Evolutionary conservation across 2,888 invertebrate genomes (phyloP).

Genomic region (Exephanes ischioxanthus): DNA sequence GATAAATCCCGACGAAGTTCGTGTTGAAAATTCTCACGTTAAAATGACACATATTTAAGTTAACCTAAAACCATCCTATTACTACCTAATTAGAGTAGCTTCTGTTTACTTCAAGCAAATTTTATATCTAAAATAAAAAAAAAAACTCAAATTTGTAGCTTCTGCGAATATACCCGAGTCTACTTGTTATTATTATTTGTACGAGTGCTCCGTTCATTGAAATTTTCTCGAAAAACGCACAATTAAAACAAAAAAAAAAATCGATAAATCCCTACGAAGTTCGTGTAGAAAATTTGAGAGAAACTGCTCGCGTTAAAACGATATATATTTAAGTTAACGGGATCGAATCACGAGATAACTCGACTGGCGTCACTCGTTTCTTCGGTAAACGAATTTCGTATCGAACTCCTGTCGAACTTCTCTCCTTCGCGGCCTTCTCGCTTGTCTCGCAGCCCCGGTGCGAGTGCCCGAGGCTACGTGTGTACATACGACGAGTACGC

Average conservation of each 20-base stretch:
- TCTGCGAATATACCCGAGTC: too few species aligned
- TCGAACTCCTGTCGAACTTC: constrained; percentile 30
- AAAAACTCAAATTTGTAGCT: too few species aligned
- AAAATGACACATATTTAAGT: not conserved
- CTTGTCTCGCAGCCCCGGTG: not conserved
- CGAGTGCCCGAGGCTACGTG: constrained; percentile 19
- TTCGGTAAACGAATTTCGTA: constrained; percentile 35
- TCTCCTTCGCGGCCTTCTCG: not conserved
- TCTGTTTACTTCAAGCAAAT: too few species aligned
- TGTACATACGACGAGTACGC: not conserved
- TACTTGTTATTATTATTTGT: too few species aligned
- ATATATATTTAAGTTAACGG: not conserved
- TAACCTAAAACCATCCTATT: constrained; percentile 14
- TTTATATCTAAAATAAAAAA: too few species aligned
- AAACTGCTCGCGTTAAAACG: not conserved
- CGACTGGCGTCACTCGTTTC: constrained; percentile 15
- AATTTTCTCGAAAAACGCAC: too few species aligned
- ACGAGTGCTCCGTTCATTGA: too few species aligned
- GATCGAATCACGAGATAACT: constrained; percentile 29
- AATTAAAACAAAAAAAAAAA: too few species aligned
- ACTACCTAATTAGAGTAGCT: not conserved
- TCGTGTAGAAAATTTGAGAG: not conserved
- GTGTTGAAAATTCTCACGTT: not conserved
- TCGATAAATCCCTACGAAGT: not conserved
- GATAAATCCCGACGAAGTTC: not conserved